Evolutionary conservation across 2,888 invertebrate species (phyloP), one percentile per base, ranked within the genome.

Genomic region (Lordiphosa andalusiaca): DNA sequence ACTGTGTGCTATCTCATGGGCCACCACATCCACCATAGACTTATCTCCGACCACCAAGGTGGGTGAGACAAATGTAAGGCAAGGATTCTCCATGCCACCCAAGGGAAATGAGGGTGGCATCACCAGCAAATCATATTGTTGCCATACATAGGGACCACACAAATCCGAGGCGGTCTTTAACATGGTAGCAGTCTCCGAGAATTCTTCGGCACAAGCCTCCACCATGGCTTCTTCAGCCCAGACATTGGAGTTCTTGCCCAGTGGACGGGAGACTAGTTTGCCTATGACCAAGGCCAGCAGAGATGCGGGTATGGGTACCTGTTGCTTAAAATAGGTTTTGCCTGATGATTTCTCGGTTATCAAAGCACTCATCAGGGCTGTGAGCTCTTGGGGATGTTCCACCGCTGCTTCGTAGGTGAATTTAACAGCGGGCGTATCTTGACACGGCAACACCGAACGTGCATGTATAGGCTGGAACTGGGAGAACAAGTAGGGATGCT

Each of bases 31-130:
- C 0, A 95, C 96, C 73, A 96, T 91, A 10, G 97, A 97, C 62
- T 95, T 92, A 88, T 98, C 98, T 2, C 98, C 98, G 0, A 98
- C 96, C 90, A 98, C 90, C 47, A 98, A 86, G 0, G 98, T 98
- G 3, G 98, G 98, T 0, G 98, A 98, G 3, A 98, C 94, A 90
- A 98, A 98, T 0, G 98, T 98, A 47, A 98, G 90, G 87, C 98
- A 98, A 0, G 98, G 98, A 91, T 98, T 98, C 90, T 98, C 98
- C 98, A 98, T 98, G 16, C 98, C 98, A 1, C 98, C 98, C 87
- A 93, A 98, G 0, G 98, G 97, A 91, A 98, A 98, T 2, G 88
- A 88, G 0, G 98, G 96, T 0, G 98, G 98, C 85, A 98, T 91
- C 37, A 98, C 95, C 36, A 98, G 90, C 57, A 95, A 86, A 89